Conservation (phyloP, 2,113 vertebrate species). For the Tapirus terrestris region DNA sequence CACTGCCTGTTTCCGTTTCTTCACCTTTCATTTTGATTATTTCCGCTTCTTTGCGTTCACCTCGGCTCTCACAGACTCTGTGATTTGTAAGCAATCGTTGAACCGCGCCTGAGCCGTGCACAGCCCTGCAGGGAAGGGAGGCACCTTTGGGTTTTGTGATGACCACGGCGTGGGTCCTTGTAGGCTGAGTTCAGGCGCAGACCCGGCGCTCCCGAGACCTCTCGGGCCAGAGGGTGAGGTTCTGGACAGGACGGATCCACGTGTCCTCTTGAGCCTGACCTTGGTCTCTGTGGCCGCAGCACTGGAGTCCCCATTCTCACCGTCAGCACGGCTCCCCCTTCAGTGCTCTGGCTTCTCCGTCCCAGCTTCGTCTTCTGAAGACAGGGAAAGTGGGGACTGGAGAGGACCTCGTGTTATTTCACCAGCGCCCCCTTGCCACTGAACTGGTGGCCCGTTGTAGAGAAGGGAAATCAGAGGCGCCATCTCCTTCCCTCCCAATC, state of each 20-base stretch:
- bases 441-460: neutral
- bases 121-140: neutral
- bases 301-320: too few species aligned
- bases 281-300: neutral
- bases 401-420: neutral
- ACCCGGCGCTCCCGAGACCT: neutral
- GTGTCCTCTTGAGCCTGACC: neutral
- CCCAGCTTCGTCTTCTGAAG: neutral
- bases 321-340: neutral
- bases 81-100: neutral
- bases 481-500: neutral
- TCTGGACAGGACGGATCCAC: neutral
- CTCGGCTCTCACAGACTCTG: neutral
- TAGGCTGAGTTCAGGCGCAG: neutral
- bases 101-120: neutral
- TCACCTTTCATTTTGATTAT: neutral
- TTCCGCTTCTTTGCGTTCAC: neutral
- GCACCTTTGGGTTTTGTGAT: neutral
- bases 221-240: fast-evolving
- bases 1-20: neutral
- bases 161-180: too few species aligned
- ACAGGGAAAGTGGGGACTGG: neutral
- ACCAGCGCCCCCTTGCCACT: neutral
- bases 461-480: neutral
- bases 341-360: neutral